A percentile compares a stretch with the other conserved stretches of the same genome.
Conservation (phyloP, 2,113 vertebrate genomes). For the Calidris pugnax region DNA sequence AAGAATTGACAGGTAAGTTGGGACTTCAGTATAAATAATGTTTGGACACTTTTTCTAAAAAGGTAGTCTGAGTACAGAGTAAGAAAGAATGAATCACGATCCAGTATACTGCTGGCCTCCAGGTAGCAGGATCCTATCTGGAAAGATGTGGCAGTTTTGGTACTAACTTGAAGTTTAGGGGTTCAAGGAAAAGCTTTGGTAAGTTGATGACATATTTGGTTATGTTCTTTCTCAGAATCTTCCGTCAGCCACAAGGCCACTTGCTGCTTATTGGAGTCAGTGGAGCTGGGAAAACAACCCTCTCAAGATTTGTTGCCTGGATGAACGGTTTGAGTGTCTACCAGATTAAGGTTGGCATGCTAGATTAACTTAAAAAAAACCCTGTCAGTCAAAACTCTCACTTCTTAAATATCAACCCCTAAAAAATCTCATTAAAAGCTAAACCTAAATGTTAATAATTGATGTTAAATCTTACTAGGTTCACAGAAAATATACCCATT, state of each 20-base stretch:
- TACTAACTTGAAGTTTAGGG: neutral
- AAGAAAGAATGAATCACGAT: neutral
- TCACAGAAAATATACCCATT: conserved; percentile 97
- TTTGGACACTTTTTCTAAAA: neutral
- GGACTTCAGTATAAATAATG: neutral
- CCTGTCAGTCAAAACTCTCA: neutral
- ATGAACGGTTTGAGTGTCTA: conserved; percentile 98
- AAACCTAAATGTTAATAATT: neutral
- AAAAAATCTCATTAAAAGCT: neutral
- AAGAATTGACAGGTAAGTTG: conserved; percentile 89
- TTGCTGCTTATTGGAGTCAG: conserved; percentile 96
- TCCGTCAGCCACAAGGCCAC: conserved; percentile 97
- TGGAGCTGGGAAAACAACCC: conserved; percentile 95
- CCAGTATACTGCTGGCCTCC: neutral
- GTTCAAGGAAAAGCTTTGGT: neutral
- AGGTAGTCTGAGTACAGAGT: neutral
- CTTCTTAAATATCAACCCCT: neutral
- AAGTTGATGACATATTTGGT: neutral
- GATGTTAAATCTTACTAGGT: conserved; percentile 76
- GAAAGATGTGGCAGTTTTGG: neutral
- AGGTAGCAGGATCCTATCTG: neutral
- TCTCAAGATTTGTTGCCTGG: conserved; percentile 98
- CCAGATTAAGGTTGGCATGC: conserved; percentile 91
- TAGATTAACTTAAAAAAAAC: neutral
- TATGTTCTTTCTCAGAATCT: conserved; percentile 80